Evolutionary conservation across 2,797 vertebrate genomes (phyloP).

Genomic region (Geotrypetes seraphini): DNA sequence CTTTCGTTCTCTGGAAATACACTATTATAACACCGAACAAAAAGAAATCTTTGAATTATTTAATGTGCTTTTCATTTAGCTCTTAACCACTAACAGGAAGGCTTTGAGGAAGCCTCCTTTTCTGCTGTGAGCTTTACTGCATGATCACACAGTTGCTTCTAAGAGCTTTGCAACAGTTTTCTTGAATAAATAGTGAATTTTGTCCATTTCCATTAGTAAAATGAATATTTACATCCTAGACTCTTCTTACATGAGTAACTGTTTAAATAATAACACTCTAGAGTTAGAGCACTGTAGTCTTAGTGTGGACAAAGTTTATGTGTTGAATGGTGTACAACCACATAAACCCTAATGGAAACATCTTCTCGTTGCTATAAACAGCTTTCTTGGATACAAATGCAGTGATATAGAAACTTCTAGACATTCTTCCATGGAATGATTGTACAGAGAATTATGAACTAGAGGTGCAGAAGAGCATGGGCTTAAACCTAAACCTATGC

Average conservation of each 20-base stretch:
- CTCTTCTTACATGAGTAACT: constrained; percentile 16
- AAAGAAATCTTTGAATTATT: no score
- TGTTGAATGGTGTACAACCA: constrained; percentile 18
- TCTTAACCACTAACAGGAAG: no score
- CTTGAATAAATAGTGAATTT: no score
- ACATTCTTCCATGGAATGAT: constrained; percentile 14
- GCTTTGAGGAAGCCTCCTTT: no score
- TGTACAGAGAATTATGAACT: constrained; percentile 29
- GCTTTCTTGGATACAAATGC: constrained; percentile 24
- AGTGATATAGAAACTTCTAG: constrained; percentile 26
- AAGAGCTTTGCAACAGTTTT: no score
- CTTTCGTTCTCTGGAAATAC: no score
- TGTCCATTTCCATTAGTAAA: no score
- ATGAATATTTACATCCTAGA: no score
- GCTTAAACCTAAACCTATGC: constrained; percentile 8
- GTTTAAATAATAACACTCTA: constrained; percentile 15
- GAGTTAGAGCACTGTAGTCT: constrained; percentile 5
- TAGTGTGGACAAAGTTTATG: constrained; percentile 21
- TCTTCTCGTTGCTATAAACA: constrained; percentile 39
- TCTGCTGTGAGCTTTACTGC: no score
- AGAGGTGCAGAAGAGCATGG: constrained; percentile 7
- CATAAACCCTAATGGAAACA: constrained; percentile 21
- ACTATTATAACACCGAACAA: background rate
- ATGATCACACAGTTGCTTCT: no score
- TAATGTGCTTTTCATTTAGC: no score